phyloP scores from a whole-genome alignment of 2,113 vertebrate genomes.

The Sceloporus tristichus region DNA sequence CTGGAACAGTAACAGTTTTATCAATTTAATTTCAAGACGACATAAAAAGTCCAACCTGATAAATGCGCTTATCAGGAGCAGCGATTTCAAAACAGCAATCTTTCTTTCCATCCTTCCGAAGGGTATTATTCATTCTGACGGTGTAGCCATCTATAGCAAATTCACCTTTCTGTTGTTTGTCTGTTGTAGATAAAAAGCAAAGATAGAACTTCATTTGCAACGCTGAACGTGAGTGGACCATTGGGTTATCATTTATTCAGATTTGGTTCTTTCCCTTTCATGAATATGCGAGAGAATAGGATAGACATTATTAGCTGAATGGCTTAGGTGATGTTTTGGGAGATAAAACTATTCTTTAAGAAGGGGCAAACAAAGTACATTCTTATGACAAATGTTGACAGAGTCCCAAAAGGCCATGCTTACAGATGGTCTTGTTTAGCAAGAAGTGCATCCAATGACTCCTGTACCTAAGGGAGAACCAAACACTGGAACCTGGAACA shows the following conservation, averaged over 20 bases:
- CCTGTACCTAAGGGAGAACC: constrained; percentile 57
- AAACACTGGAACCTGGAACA: constrained; percentile 66
- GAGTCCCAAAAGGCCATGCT: constrained; percentile 44
- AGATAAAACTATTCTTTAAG: constrained; percentile 59
- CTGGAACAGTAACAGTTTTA: constrained; percentile 77
- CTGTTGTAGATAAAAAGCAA: constrained; percentile 81
- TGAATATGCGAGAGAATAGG: constrained; percentile 62
- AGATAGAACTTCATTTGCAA: constrained; percentile 75
- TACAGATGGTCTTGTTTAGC: constrained; percentile 67
- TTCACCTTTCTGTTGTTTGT: constrained; percentile 99
- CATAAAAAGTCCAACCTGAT: constrained; percentile 88
- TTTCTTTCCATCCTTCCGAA: constrained; percentile 94
- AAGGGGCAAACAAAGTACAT: constrained; percentile 45
- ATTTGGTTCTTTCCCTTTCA: constrained; percentile 65
- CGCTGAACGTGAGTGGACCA: constrained; percentile 53
- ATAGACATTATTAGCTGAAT: constrained; percentile 54
- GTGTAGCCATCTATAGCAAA: constrained; percentile 92
- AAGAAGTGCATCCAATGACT: constrained; percentile 58
- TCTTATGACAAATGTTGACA: constrained; percentile 51
- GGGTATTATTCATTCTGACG: constrained; percentile 90
- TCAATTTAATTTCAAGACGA: constrained; percentile 81
- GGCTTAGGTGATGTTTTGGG: constrained; percentile 49
- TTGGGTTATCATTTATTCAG: constrained; percentile 70
- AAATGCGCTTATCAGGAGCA: constrained; percentile 94
- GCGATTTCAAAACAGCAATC: constrained; percentile 97